Evolutionary conservation across 2,888 invertebrate species (phyloP), one percentile per base, ranked within the genome.

Genomic region (Antitype chi): DNA sequence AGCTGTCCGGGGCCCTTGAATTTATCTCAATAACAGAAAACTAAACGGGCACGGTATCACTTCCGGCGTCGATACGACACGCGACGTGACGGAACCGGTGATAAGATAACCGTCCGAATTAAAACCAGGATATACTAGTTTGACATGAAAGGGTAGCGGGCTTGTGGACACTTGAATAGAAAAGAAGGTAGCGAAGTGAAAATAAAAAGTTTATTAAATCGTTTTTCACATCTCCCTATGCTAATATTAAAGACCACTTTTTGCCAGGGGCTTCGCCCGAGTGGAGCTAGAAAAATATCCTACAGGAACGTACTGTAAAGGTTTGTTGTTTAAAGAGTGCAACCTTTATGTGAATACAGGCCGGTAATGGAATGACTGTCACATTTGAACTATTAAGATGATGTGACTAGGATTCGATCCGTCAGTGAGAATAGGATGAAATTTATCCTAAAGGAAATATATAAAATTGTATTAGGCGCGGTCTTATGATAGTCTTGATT

Each of bases 1-100:
- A 80, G 60, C 55, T 71, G 55, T 72, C 76, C 67, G 67, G 66
- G 62, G 66, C 71, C 66, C 72, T 78, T 70, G 78, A 88, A 85
- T 86, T 86, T 88, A 85, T 87, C 88, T 88, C 84, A 87, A 86
- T 86, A 86, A 83, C 76, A 79, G 78, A 78, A 86, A 87, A 86
- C 80, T 85, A 85, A 86, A 84, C 85, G 78, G 64, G 62, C 57
- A 70, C 63, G 80, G 68, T 77, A 79, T 81, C 79, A 55, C 74
- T 69, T 84, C 84, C 82, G 78, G 70, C 63, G 75, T 79, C 74
- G 76, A 87, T 80, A 82, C 85, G 81, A 85, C 87, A 88, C 87
- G 87, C 87, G 73, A 88, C 67, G 80, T 87, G 84, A 81, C 87
- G 80, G 84, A 88, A 87, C 81, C 70, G 53, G 60, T 71, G 87